These are phyloP conservation scores for Gracilinanus agilis DNA, from an alignment of 2,113 vertebrate genomes.

Conservation along the genomic window DNA sequence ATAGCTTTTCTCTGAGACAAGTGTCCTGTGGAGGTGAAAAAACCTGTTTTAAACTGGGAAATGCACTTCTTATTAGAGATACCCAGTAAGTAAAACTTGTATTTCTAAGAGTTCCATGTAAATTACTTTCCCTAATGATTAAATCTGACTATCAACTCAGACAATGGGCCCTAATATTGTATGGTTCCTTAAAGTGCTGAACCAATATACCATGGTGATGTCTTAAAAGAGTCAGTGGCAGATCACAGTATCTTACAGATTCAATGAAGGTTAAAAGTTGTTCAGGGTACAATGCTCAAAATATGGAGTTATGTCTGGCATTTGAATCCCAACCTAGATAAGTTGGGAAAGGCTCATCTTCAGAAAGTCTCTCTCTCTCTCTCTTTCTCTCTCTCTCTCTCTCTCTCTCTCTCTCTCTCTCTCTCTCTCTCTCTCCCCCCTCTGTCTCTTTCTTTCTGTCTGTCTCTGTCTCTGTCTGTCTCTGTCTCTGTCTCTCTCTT, in stretches of 20 bases:
- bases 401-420: too few relatives aligned
- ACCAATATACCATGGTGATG: background rate
- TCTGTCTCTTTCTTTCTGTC: too few relatives aligned
- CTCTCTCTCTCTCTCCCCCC: background rate
- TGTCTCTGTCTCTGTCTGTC: background rate
- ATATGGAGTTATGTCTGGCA: background rate
- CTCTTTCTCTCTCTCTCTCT: too few relatives aligned
- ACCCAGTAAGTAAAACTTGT: conserved; percentile 83
- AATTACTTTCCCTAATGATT: conserved; percentile 20
- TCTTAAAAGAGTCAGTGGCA: background rate
- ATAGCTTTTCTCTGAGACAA: conserved; percentile 92
- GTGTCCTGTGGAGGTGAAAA: conserved; percentile 88
- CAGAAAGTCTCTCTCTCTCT: background rate
- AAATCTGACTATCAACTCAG: background rate
- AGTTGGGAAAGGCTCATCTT: background rate
- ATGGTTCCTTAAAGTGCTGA: background rate
- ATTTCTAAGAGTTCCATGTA: conserved; percentile 34
- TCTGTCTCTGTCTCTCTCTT: too few relatives aligned
- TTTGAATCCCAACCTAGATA: background rate
- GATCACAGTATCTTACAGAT: background rate
- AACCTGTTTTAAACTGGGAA: conserved; percentile 92
- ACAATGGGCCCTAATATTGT: background rate
- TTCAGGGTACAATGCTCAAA: background rate
- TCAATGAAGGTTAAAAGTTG: background rate
- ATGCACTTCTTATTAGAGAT: conserved; percentile 88